Evolutionary conservation across 2,888 invertebrate genomes (phyloP), one percentile per base, ranked within the genome.

Genomic region (Colostygia pectinataria): DNA sequence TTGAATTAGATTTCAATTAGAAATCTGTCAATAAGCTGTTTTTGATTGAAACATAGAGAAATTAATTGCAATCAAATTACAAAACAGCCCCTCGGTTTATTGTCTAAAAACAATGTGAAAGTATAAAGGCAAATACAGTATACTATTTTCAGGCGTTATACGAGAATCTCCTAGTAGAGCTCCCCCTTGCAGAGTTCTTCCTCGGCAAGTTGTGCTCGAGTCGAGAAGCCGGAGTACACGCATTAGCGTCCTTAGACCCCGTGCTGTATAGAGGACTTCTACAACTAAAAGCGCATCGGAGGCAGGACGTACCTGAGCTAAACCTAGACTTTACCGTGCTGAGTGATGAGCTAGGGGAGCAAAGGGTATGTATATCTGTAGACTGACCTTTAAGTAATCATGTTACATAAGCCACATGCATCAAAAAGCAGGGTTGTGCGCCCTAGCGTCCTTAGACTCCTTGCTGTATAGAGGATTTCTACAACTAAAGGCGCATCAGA

Each of bases 131-230:
- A n/a, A n/a, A n/a, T n/a, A n/a, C n/a, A n/a, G n/a, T n/a, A n/a
- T 6, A 20, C 6, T 20, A 2, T 5, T 20, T 20, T 4, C 80
- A 95, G 95, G 98, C 98, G 0, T 88, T 99, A 37, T 99, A 98
- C 84, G 99, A 99, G 80, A 98, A 98, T 81, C 92, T 99, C 43
- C 84, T 99, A 53, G 97, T 98, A 3, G 99, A 99, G 78, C 82
- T 99, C 24, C 99, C 99, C 0, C 92, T 99, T 63, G 99, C 99
- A 1, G 97, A 97, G 69, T 99, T 99, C 84, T 99, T 99, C 85
- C 90, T 99, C 14, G 81, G 85, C 54, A 90, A 90, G 66, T 55
- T 90, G 54, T 86, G 88, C 40, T 96, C 97, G 33, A 92, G 97
- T 20, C 95, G 96, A 0, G 95, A 95, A 68, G 94, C 97, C 0